Evolutionary conservation across 2,888 invertebrate species (phyloP).

Genomic region (Luffia ferchaultella): DNA sequence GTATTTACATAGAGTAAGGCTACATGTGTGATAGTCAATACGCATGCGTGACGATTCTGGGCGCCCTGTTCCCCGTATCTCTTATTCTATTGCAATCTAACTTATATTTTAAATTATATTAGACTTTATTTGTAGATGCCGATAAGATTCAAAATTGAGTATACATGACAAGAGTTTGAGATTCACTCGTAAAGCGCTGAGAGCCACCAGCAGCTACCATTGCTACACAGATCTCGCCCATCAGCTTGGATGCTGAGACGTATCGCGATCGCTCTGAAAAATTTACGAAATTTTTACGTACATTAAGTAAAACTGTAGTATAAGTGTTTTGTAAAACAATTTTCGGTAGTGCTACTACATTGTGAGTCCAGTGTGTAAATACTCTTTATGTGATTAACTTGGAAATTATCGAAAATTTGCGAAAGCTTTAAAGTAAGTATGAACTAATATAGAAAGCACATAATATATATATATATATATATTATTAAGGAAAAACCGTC

Average conservation of each 20-base stretch:
- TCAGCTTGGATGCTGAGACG: slow-evolving; percentile 44
- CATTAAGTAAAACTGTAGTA: too few relatives aligned
- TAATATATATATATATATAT: too few relatives aligned
- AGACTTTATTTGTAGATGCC: too few relatives aligned
- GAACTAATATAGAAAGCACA: too few relatives aligned
- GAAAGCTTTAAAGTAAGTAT: too few relatives aligned
- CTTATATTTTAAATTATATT: too few relatives aligned
- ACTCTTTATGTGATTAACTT: too few relatives aligned
- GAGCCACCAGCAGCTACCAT: slow-evolving; percentile 56
- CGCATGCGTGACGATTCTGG: slow-evolving; percentile 65
- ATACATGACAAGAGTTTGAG: slow-evolving; percentile 18
- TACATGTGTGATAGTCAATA: slow-evolving; percentile 25
- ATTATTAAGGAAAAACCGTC: too few relatives aligned
- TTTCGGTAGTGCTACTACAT: too few relatives aligned
- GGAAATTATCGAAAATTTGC: too few relatives aligned
- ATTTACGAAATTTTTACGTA: slow-evolving; percentile 2
- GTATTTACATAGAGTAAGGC: neutral
- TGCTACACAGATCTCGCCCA: slow-evolving; percentile 57
- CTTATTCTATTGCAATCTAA: slow-evolving; percentile 10
- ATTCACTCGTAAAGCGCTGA: slow-evolving; percentile 38
- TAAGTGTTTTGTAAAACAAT: too few relatives aligned
- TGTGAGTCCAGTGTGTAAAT: too few relatives aligned
- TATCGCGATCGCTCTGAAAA: slow-evolving; percentile 17
- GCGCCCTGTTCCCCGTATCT: slow-evolving; percentile 41
- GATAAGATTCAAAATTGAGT: slow-evolving; percentile 6